Conservation (phyloP, 2,797 vertebrate species). For the Clarias pachynema region DNA sequence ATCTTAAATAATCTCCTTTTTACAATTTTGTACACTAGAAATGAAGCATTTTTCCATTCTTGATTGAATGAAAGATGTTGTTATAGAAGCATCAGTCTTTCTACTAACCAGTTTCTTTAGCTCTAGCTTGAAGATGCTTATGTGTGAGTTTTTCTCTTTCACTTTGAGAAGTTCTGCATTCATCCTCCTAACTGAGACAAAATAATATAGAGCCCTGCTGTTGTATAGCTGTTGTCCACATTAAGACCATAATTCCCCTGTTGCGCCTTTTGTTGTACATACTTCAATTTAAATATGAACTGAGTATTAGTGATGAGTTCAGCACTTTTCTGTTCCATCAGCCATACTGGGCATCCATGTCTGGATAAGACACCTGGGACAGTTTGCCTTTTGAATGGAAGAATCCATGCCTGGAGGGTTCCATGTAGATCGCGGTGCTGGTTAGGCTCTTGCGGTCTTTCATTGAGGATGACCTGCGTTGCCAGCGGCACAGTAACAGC, state of each 20-base stretch:
- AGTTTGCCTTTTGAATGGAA: slow-evolving; percentile 67
- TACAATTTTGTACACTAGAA: background rate
- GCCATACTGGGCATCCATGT: slow-evolving; percentile 68
- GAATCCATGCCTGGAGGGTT: slow-evolving; percentile 59
- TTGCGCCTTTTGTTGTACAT: background rate
- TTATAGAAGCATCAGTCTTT: background rate
- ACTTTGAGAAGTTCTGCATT: background rate
- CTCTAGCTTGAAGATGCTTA: background rate
- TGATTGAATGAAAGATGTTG: background rate
- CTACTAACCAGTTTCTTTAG: background rate
- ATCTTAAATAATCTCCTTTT: background rate
- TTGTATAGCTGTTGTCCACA: background rate
- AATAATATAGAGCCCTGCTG: background rate
- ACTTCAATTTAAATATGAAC: background rate
- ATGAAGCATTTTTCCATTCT: background rate
- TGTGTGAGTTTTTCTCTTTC: background rate
- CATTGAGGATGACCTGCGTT: slow-evolving; percentile 68
- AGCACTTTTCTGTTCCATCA: slow-evolving; percentile 55
- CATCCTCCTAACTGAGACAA: background rate
- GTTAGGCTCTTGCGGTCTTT: slow-evolving; percentile 76
- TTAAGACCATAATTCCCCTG: background rate
- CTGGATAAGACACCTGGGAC: slow-evolving; percentile 64
- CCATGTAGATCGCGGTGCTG: slow-evolving; percentile 70
- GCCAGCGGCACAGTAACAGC: slow-evolving; percentile 75
- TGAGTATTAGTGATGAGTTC: background rate